Evolutionary conservation across 1,140 invertebrate genomes (phyloP).

Genomic region (Pseudomyrmex cubaensis): DNA sequence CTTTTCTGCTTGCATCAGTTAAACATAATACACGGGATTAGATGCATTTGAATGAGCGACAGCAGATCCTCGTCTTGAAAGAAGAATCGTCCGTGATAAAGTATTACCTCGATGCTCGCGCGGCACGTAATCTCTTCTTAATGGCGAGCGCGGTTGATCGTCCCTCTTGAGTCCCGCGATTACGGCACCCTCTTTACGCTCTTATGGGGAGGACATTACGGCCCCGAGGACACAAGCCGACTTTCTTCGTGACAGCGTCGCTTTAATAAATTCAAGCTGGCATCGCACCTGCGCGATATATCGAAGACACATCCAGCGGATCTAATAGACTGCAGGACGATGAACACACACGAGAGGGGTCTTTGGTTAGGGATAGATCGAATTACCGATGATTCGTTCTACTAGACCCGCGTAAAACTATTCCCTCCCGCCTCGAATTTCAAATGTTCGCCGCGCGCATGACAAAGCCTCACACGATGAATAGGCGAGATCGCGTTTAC

Average conservation of each 20-base stretch:
- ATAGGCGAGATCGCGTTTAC: conserved; percentile 42
- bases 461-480: conserved; percentile 40
- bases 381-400: conserved; percentile 73
- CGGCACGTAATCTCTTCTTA: conserved; percentile 52
- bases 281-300: conserved; percentile 8
- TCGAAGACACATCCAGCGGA: conserved; percentile 1
- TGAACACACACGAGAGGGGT: not conserved
- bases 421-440: conserved; percentile 26
- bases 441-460: conserved; percentile 36
- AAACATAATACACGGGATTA: conserved; percentile 44
- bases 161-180: conserved; percentile 31
- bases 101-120: conserved; percentile 38
- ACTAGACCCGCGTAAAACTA: conserved; percentile 3
- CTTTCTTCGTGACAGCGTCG: conserved; percentile 2
- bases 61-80: conserved; percentile 14
- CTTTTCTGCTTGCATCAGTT: not conserved
- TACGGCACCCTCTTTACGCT: conserved; percentile 43
- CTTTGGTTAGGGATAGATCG: conserved; percentile 55
- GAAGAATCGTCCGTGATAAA: conserved; percentile 15
- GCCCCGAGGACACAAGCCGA: not conserved
- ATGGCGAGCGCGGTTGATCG: conserved; percentile 26
- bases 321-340: conserved; percentile 17
- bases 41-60: conserved; percentile 22
- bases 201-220: conserved; percentile 39
- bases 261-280: conserved; percentile 45